phyloP scores from a whole-genome alignment of 2,113 vertebrate species.

The Salvelinus namaycush region DNA sequence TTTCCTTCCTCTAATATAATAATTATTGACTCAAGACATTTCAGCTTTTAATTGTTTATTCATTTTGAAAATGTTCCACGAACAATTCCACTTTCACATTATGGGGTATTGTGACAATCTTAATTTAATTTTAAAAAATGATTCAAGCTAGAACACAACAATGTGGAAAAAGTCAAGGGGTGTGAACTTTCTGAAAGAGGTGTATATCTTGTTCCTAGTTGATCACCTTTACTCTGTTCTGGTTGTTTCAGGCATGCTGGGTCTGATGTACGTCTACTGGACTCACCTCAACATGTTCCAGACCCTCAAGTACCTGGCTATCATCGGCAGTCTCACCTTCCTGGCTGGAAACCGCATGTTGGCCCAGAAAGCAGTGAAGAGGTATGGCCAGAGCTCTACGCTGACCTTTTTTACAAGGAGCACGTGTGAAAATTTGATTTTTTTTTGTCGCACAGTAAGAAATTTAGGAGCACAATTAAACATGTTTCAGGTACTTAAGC shows the following conservation, averaged over 20 bases:
- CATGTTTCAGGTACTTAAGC: no score
- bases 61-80: no score
- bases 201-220: not conserved
- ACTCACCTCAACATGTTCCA: constrained; percentile 99
- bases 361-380: constrained; percentile 96
- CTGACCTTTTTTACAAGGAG: not conserved
- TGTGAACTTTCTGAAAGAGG: not conserved
- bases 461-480: no score
- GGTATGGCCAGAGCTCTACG: constrained; percentile 69
- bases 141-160: not conserved
- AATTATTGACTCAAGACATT: no score
- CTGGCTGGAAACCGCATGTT: constrained; percentile 98
- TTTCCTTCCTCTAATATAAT: no score
- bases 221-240: constrained; percentile 3
- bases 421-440: no score
- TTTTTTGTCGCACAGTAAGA: no score
- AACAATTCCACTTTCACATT: no score
- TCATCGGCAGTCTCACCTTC: constrained; percentile 92
- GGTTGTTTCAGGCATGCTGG: constrained; percentile 84
- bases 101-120: no score
- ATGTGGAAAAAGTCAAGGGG: not conserved
- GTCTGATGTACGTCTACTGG: constrained; percentile 98
- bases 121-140: no score
- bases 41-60: no score
- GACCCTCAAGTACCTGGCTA: constrained; percentile 95